Evolutionary conservation across 2,888 invertebrate species (phyloP), one percentile per base, ranked within the genome.

Genomic region (Ectropis crepuscularia): DNA sequence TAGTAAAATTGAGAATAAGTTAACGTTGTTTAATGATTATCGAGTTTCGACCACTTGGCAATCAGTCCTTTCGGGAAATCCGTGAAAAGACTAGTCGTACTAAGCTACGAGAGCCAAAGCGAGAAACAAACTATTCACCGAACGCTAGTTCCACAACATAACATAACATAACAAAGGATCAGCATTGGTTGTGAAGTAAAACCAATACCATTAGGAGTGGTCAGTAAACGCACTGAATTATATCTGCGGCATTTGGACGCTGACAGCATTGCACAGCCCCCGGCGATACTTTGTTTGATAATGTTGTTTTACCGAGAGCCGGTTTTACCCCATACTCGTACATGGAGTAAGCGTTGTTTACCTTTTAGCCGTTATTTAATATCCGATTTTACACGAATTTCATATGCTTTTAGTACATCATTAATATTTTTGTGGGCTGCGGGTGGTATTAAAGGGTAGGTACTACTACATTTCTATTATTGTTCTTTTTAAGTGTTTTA

Each of bases 221-320:
- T 10, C 37, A 45, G 37, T 37, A 11, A 10, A 55, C 6, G 43
- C 9, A 37, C 46, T 38, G 54, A 36, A 57, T 28, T 57, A 57
- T 49, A 57, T 57, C 49, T 12, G 37, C 9, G 10, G 37, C 36
- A 28, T 11, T 11, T 49, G 36, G 38, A 16, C 46, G 9, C 37
- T 57, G 48, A 57, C 49, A 43, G 38, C 39, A 28, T 37, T 46
- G 55, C 45, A 38, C 11, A 11, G 51, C 61, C 61, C 4, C 28
- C 12, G 51, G 61, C 55, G 6, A 0, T 8, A 47, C 57, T 62
- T 62, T 62, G 55, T 62, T 62, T 62, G 55, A 61, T 55, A 57
- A 62, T 57, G 53, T 53, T 57, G 12, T 47, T 55, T 46, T 46
- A 46, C 47, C 12, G 28, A n/a, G 10, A 41, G 54, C 38, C 9